Conservation (phyloP, 2,888 invertebrate genomes). For the Drosophila siamana region DNA sequence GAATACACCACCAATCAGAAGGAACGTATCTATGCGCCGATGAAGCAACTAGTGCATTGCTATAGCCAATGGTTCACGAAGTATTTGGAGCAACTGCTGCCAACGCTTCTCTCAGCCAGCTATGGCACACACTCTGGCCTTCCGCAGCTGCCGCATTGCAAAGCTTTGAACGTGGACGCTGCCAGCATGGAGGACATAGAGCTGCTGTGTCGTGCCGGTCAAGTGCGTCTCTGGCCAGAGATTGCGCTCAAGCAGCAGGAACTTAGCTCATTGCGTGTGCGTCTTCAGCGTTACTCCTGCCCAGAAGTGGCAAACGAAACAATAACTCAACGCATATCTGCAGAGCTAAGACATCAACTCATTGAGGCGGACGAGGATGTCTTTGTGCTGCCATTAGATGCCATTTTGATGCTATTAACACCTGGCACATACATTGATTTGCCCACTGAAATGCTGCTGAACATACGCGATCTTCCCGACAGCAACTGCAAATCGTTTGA, state of each 20-base stretch:
- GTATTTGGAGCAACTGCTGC: conserved; percentile 35
- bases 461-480: conserved; percentile 28
- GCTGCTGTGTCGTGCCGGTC: conserved; percentile 45
- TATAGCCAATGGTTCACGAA: conserved; percentile 71
- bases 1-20: conserved; percentile 58
- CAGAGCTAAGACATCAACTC: conserved; percentile 4
- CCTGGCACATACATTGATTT: conserved; percentile 75
- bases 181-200: conserved; percentile 61
- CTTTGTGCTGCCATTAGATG: conserved; percentile 68
- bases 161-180: conserved; percentile 31
- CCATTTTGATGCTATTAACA: conserved; percentile 73
- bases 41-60: conserved; percentile 50
- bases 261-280: conserved; percentile 52
- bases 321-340: conserved; percentile 5
- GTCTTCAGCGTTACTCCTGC: conserved; percentile 55
- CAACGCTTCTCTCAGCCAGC: conserved; percentile 29
- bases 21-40: conserved; percentile 65
- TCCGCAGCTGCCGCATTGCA: conserved; percentile 70
- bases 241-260: conserved; percentile 13
- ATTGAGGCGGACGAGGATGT: conserved; percentile 29
- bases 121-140: conserved; percentile 77
- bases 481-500: conserved; percentile 53
- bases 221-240: conserved; percentile 40
- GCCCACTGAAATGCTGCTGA: conserved; percentile 75
- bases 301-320: conserved; percentile 4